phyloP scores from a whole-genome alignment of 2,113 vertebrate species.

The Eretmochelys imbricata region DNA sequence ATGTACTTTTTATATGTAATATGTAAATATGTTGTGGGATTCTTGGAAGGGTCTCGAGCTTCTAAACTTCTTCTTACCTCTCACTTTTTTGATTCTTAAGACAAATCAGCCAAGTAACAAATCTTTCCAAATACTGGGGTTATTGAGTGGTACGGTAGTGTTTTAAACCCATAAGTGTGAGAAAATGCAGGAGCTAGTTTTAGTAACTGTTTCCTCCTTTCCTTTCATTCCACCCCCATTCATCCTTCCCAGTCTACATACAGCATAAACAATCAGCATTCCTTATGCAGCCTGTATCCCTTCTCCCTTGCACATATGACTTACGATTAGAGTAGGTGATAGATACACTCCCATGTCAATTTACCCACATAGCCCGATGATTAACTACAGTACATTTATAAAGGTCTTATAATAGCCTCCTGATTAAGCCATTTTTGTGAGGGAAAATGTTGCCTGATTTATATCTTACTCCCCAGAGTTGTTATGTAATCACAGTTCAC shows the following conservation, averaged over 20 bases:
- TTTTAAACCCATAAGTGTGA: background rate
- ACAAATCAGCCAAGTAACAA: background rate
- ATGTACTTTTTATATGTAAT: background rate
- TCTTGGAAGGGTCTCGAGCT: background rate
- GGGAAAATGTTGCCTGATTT: background rate
- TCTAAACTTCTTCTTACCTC: background rate
- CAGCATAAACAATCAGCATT: constrained; percentile 9
- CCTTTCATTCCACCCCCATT: background rate
- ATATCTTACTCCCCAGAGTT: background rate
- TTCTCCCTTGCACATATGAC: background rate
- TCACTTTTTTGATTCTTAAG: background rate
- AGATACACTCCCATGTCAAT: background rate
- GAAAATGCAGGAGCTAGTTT: constrained; percentile 4
- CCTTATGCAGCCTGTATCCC: background rate
- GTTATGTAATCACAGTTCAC: background rate
- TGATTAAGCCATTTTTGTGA: background rate
- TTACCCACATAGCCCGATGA: background rate
- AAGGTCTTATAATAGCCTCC: background rate
- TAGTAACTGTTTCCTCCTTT: background rate
- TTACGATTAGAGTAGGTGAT: background rate
- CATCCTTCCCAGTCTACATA: background rate
- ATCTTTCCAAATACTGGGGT: background rate
- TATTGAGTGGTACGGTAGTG: background rate
- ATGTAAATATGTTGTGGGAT: background rate
- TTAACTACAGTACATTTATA: background rate